Base-by-base conservation (phyloP, 2,113 vertebrate genomes). In the Perca schrenkii region DNA sequence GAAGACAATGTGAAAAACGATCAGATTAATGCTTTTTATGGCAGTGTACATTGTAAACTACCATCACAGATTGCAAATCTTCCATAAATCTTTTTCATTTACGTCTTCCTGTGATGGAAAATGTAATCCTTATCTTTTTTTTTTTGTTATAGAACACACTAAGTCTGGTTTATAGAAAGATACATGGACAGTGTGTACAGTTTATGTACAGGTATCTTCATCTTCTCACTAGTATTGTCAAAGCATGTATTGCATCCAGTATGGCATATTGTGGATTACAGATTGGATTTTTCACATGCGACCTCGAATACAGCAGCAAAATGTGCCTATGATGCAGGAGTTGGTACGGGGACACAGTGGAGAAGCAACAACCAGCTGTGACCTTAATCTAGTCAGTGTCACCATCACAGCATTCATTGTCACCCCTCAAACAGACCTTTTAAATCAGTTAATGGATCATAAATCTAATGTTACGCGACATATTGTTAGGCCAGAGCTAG, bases 321-420 rank as follows among this genome's bases (percentile, higher is more conserved):
- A 67, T 63, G 28, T 63, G 25, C 50, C 17, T 4, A 1, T 22
- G 40, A 36, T 57, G 49, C 14, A 61, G 17, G 15, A 46, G 2
- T 22, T 47, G 40, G 61, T n/a, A 36, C n/a, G 66, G 25, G 8
- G 16, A 22, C 21, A 11, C 56, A 73, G 43, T 40, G 12, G 47
- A 49, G 61, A 52, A 49, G 60, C n/a, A 68, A 25, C 21, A 52
- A 25, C 67, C 57, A 47, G 34, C 52, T 70, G 62, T 82, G 78
- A 54, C 83, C 78, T 82, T 86, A 66, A 76, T 86, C 70, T 36
- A 62, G 17, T 28, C 46, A 62, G 17, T n/a, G 34, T 31, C 65
- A 76, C 54, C 10, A 34, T 66, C 15, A 13, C 25, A 47, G 12
- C 43, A 62, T 34, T 62, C 14, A n/a, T 12, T 46, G 65, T 76